phyloP scores from a whole-genome alignment of 1,140 invertebrate species.

The Atta cephalotes region DNA sequence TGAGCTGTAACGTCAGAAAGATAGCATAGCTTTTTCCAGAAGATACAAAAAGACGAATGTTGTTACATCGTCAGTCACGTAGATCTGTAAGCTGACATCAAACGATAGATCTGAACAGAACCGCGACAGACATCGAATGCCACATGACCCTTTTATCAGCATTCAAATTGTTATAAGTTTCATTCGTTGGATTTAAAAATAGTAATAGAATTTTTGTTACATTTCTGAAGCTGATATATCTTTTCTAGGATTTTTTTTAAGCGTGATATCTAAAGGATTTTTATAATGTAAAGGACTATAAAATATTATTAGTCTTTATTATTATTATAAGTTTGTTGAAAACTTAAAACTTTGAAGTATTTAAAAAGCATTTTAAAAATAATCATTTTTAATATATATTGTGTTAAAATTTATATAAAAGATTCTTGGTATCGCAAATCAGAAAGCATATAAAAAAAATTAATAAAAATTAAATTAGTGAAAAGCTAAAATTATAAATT shows the following conservation, averaged over 20 bases:
- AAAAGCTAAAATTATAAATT: neutral
- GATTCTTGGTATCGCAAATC: neutral
- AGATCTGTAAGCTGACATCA: slow-evolving; percentile 38
- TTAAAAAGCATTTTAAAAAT: neutral
- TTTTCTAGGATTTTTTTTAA: slow-evolving; percentile 21
- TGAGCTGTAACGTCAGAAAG: neutral
- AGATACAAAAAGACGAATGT: slow-evolving; percentile 13
- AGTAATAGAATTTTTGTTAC: slow-evolving; percentile 19
- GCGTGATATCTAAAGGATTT: neutral
- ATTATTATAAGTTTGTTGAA: neutral
- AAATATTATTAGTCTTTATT: neutral
- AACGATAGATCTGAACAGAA: slow-evolving; percentile 25
- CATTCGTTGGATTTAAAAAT: neutral
- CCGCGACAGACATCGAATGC: slow-evolving; percentile 1
- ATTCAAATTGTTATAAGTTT: slow-evolving; percentile 32
- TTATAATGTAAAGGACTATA: neutral
- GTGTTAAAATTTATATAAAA: neutral
- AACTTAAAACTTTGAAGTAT: neutral
- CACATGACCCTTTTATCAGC: slow-evolving; percentile 25
- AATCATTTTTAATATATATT: neutral
- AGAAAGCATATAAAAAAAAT: neutral
- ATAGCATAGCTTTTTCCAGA: slow-evolving; percentile 46
- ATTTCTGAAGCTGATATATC: neutral
- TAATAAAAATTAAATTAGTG: neutral
- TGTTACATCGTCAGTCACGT: slow-evolving; percentile 37